These are phyloP conservation scores for Tringa solitaria DNA, from an alignment of 2,113 vertebrate genomes.

Conservation along the genomic window DNA sequence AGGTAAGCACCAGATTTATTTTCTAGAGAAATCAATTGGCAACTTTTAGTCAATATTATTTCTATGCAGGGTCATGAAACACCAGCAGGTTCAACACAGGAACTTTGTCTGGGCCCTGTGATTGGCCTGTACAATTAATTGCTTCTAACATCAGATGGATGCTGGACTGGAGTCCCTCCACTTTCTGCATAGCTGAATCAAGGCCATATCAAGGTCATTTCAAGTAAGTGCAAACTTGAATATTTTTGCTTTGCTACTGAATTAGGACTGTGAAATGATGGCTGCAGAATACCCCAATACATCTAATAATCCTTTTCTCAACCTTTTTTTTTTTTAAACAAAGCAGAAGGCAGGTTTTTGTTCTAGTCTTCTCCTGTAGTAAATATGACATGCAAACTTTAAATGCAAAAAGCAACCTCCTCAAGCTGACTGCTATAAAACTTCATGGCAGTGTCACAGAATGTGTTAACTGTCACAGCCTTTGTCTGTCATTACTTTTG, in stretches of 20 bases:
- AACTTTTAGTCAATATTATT: background rate
- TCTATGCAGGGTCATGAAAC: background rate
- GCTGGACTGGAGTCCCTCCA: background rate
- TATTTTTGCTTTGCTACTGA: background rate
- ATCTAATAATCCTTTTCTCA: background rate
- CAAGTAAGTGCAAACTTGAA: too few species aligned
- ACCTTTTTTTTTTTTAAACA: background rate
- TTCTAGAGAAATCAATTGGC: background rate
- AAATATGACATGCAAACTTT: accelerated
- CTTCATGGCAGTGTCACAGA: background rate
- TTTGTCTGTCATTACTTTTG: background rate
- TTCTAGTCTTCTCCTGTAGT: background rate
- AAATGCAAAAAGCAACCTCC: background rate
- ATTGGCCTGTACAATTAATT: background rate
- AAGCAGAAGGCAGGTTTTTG: background rate
- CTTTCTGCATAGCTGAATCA: background rate
- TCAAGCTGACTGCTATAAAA: background rate
- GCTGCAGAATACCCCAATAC: background rate
- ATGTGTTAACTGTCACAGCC: background rate
- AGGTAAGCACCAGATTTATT: background rate
- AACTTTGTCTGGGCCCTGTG: background rate
- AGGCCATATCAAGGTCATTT: background rate
- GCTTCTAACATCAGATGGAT: background rate
- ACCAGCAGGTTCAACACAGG: background rate
- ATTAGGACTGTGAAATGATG: background rate